Evolutionary conservation across 1,140 invertebrate genomes (phyloP), one percentile per base, ranked within the genome.

Genomic region (Dryas iulia): DNA sequence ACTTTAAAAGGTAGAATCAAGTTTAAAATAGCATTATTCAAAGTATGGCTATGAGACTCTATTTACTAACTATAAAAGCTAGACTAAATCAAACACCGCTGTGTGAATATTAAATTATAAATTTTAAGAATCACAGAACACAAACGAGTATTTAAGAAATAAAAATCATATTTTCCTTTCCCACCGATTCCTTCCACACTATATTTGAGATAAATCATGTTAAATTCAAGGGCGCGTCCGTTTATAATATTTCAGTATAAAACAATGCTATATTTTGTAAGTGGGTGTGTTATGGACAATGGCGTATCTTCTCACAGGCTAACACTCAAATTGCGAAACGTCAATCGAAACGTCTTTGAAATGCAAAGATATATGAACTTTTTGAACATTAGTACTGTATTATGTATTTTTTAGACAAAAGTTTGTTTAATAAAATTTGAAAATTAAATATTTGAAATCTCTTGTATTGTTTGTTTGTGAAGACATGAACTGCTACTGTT

Each of bases 221-320:
- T 47, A 56, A 56, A 56, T 56, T 56, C 53, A 56, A 56, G 53
- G 53, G 53, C 53, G 24, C 23, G 18, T 21, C 24, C 24, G 24
- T 56, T 56, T 56, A 14, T 56, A 25, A 56, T 56, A 56, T 56
- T 56, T 56, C 53, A 56, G 53, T 26, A 56, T 26, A 25, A 26
- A 56, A 56, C 53, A 56, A 56, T 56, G 53, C 24, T 12, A n/a
- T 26, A 56, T 56, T 56, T 56, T 56, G 53, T 26, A 56, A 56
- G 53, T 56, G n/a, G 23, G 53, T n/a, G 24, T 56, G 12, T 56
- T 56, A 56, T 26, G 21, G 53, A 56, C 53, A 56, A 56, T 56
- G 53, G 53, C 24, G 12, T 53, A 1, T 56, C 53, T 56, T 56
- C 53, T 56, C 53, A 56, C 53, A 56, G 53, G 24, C 12, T 5